Conservation (phyloP, 2,888 invertebrate genomes). For the Dorcus parallelipipedus region DNA sequence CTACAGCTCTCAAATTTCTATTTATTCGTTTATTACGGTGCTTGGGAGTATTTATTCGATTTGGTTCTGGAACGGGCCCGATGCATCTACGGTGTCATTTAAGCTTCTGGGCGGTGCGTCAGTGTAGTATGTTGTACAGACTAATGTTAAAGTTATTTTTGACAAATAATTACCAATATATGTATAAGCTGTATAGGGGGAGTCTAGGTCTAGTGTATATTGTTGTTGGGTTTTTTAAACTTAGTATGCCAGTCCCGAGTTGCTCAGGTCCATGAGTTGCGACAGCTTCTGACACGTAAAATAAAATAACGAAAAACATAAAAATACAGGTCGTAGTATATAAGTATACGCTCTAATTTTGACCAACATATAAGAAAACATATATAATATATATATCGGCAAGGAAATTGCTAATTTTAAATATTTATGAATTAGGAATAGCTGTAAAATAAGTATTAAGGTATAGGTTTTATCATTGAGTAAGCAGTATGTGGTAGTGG, state of each 20-base stretch:
- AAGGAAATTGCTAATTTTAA: conserved; percentile 13
- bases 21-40: conserved; percentile 27
- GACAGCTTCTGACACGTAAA: conserved; percentile 14
- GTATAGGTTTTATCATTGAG: conserved; percentile 17
- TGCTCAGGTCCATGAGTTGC: conserved; percentile 34
- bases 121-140: conserved; percentile 43
- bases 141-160: conserved; percentile 49
- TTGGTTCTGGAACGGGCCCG: conserved; percentile 12
- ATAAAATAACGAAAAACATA: conserved; percentile 10
- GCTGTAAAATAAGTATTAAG: conserved; percentile 12
- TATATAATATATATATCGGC: conserved; percentile 6
- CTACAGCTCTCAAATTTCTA: conserved; percentile 23
- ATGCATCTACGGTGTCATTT: conserved; percentile 17
- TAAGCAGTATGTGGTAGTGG: conserved; percentile 12
- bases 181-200: conserved; percentile 48
- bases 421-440: conserved; percentile 13
- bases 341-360: conserved; percentile 7
- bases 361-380: conserved; percentile 8
- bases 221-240: conserved; percentile 43
- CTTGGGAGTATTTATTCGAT: conserved; percentile 21
- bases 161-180: conserved; percentile 49
- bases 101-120: conserved; percentile 31
- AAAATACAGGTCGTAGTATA: conserved; percentile 7
- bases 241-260: conserved; percentile 33
- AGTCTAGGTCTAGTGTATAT: conserved; percentile 47